Evolutionary conservation across 2,888 invertebrate species (phyloP).

Genomic region (Alviniconcha strummeri): DNA sequence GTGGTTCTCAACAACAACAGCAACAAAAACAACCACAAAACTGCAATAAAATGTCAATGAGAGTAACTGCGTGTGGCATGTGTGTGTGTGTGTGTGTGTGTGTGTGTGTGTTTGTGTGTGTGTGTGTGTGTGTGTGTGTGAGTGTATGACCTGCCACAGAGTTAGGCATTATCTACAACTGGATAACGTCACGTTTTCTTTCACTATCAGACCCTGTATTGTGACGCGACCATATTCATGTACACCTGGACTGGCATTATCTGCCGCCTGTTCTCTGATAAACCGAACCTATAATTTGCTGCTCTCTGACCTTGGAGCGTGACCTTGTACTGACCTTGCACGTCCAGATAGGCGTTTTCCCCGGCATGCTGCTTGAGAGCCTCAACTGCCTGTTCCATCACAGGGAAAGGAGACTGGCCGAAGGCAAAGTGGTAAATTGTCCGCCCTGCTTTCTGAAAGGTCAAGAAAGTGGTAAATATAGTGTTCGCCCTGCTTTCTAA

Average conservation of each 20-base stretch:
- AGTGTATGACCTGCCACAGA: too few species aligned
- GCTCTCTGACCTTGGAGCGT: neutral
- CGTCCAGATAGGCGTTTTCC: constrained; percentile 66
- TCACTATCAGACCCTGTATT: too few species aligned
- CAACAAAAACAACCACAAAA: too few species aligned
- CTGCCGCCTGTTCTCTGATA: too few species aligned
- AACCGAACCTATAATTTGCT: too few species aligned
- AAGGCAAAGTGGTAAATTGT: constrained; percentile 70
- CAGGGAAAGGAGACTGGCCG: constrained; percentile 72
- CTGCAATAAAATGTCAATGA: neutral
- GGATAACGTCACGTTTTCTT: too few species aligned
- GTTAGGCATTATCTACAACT: too few species aligned
- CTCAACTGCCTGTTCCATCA: constrained; percentile 62
- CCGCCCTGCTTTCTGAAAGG: constrained; percentile 47
- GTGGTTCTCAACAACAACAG: too few species aligned
- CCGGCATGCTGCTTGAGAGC: constrained; percentile 63
- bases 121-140: neutral
- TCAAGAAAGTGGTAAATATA: neutral
- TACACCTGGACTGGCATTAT: too few species aligned
- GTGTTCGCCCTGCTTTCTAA: too few species aligned
- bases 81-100: neutral
- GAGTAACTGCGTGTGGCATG: neutral
- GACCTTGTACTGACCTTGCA: constrained; percentile 58
- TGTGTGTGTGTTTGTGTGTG: neutral
- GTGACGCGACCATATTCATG: too few species aligned